A percentile compares a stretch with the other conserved stretches of the same genome.
Conservation (phyloP, 2,113 vertebrate genomes). For the Sinocyclocheilus anshuiensis region DNA sequence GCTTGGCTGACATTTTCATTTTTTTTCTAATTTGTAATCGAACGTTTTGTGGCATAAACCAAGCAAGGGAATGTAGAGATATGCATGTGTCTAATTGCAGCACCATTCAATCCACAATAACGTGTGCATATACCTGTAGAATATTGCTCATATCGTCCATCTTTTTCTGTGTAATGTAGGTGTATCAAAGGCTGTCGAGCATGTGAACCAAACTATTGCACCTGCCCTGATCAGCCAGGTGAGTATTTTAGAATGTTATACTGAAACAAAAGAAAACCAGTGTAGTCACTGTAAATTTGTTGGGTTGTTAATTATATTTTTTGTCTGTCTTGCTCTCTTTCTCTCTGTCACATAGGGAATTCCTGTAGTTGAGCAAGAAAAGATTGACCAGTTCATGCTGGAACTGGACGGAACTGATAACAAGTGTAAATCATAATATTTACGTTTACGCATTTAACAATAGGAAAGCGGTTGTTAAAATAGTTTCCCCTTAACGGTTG, state of each 20-base stretch:
- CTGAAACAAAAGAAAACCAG: not conserved
- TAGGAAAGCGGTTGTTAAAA: not conserved
- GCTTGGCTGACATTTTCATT: too few relatives aligned
- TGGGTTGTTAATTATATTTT: not conserved
- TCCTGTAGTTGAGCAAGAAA: conserved; percentile 88
- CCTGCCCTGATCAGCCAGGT: conserved; percentile 92
- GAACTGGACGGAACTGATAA: conserved; percentile 95
- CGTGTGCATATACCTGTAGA: not conserved
- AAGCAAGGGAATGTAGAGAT: not conserved
- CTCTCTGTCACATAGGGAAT: conserved; percentile 75
- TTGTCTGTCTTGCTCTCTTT: not conserved
- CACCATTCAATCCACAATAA: not conserved
- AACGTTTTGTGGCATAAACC: conserved; percentile 16
- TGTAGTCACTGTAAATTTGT: too few relatives aligned
- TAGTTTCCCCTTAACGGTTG: not conserved
- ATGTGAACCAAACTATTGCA: conserved; percentile 93
- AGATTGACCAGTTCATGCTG: conserved; percentile 92
- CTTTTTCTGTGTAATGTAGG: conserved; percentile 83
- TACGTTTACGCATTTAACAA: not conserved
- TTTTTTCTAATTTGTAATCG: not conserved
- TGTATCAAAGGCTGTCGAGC: conserved; percentile 93
- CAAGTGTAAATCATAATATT: conserved; percentile 83
- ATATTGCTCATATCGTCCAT: conserved; percentile 35
- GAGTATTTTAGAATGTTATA: conserved; percentile 55
- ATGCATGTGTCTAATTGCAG: conserved; percentile 1